Evolutionary conservation across 2,797 vertebrate genomes (phyloP), one percentile per base, ranked within the genome.

Genomic region (Enteromius anoplus): DNA sequence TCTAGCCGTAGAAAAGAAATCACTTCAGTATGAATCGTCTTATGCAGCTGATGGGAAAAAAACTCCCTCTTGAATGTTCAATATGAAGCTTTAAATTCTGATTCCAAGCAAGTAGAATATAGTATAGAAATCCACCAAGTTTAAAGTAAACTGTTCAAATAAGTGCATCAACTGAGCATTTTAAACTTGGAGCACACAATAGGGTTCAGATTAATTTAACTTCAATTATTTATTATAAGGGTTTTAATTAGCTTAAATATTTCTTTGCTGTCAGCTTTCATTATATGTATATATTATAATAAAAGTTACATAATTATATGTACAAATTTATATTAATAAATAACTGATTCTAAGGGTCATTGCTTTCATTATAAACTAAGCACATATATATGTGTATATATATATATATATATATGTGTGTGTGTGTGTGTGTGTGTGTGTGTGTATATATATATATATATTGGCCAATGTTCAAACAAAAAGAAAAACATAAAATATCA

Each of bases 21-120:
- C 12, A 21, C 51, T 47, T 76, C 19, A 45, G 73, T 45, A 58
- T 69, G 29, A 68, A 69, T 42, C 37, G 21, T n/a, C 17, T n/a
- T 47, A 47, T 5, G 5, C 49, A 37, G 60, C n/a, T 75, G 62
- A 79, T 53, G 62, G 29, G 45, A 73, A 55, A 70, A 26, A 66
- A 12, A 49, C 12, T 23, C 17, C 34, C 49, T 68, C 37, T 76
- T 75, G 47, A 75, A 82, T 29, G 47, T 32, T 75, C 11, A n/a
- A 32, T 68, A 42, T 4, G 15, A 82, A 51, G 29, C 21, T 51
- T 23, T 26, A 62, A 65, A 21, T 53, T 75, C 40, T 72, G 6
- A 62, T 71, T 34, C 4, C 3, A 69, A 53, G 12, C 12, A 64
- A 47, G 0, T 32, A 64, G 45, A 6, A 15, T 19, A n/a, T 29